These are phyloP conservation scores for Octomys mimax DNA, from an alignment of 2,797 vertebrate genomes.

Conservation along the genomic window DNA sequence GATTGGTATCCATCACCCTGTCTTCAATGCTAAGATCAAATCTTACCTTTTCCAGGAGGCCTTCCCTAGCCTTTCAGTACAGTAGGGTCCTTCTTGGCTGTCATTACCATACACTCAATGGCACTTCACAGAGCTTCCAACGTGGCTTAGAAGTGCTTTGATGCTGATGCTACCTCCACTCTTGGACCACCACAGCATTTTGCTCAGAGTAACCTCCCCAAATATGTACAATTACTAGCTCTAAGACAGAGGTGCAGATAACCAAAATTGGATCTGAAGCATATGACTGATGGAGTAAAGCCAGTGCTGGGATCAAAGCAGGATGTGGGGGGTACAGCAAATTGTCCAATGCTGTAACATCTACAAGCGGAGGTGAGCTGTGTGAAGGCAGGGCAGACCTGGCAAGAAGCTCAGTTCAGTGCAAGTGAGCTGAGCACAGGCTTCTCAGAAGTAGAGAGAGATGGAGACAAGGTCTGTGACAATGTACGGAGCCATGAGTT, in stretches of 20 bases:
- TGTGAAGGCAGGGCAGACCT: neutral
- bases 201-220: neutral
- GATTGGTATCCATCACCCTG: neutral
- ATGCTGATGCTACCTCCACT: neutral
- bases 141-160: neutral
- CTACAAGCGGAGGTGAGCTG: neutral
- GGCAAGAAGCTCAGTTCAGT: neutral
- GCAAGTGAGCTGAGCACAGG: neutral
- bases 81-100: neutral
- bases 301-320: neutral
- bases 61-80: neutral
- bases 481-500: neutral
- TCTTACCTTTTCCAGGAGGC: neutral
- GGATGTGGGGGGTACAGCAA: too few relatives aligned
- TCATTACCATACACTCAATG: neutral
- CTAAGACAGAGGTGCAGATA: neutral
- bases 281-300: neutral
- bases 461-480: neutral
- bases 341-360: neutral
- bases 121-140: neutral
- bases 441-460: neutral
- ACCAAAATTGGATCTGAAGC: neutral
- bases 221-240: neutral
- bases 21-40: constrained; percentile 9
- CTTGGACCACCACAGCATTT: neutral